Base-by-base conservation (phyloP, 2,113 vertebrate species). In the Argyrosomus japonicus region DNA sequence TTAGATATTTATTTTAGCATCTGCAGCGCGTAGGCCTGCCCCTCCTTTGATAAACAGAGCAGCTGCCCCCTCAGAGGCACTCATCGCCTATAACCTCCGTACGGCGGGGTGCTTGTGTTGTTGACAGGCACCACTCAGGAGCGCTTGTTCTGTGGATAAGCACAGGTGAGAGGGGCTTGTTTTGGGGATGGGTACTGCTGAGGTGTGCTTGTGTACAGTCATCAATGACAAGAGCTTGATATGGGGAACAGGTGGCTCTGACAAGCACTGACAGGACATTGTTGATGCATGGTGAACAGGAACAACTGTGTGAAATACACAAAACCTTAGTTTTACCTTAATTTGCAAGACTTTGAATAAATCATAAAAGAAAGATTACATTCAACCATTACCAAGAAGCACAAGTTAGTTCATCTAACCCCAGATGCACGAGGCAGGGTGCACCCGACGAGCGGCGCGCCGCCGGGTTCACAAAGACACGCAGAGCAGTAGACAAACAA, bases 101-200 rank as follows among this genome's bases (percentile, higher is more conserved):
- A 36, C 74, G 27, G 77, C 12, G 57, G 80, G 78, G 72, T 17
- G 63, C 62, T 81, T 89, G 78, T 81, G 90, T 85, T 79, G 85
- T 78, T 81, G 87, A 87, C 80, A 87, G 83, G 77, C 72, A 53
- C 70, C 75, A 43, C 82, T 87, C 78, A 74, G 79, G 78, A 61
- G 77, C 87, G 64, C 78, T 79, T 79, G 77, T 77, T 82, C 36
- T 62, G 60, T n/a, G 56, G 56, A 61, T 50, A 50, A 79, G 57
- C 14, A 32, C 27, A 47, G 51, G 68, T 77, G 61, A 79, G 81
- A 75, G 73, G 72, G 18, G 68, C 82, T 74, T 86, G 68, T 82
- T 91, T 68, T 23, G 23, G 18, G 60, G 45, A 61, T 17, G 48
- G 68, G 43, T 63, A 48, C 43, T 58, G 45, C 68, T 64, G 68